These are phyloP conservation scores for Tenodera sinensis DNA, from an alignment of 2,888 invertebrate species.

Conservation along the genomic window DNA sequence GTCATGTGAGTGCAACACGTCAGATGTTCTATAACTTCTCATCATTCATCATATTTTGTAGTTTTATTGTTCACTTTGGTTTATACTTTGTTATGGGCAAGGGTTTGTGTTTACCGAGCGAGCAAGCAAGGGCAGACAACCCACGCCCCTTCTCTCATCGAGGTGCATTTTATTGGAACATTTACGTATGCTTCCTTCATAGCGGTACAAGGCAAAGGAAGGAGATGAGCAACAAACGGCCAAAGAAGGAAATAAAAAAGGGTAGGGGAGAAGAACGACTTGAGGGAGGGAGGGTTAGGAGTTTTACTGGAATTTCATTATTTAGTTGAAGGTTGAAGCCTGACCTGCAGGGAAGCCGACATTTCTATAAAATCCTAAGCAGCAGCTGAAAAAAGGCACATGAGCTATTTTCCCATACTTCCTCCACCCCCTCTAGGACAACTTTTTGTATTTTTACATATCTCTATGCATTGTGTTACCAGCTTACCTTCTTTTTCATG, in stretches of 20 bases:
- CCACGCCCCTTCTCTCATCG: too few species aligned
- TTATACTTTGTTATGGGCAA: too few species aligned
- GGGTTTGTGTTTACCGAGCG: not conserved
- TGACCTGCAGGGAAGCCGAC: not conserved
- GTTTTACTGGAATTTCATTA: constrained; percentile 12
- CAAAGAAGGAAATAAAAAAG: not conserved
- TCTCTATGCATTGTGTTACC: not conserved
- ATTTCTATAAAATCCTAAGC: not conserved
- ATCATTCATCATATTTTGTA: too few species aligned
- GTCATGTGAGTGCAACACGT: too few species aligned
- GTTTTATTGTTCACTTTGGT: too few species aligned
- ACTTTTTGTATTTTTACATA: not conserved
- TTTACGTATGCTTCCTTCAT: not conserved
- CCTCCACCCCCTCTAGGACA: not conserved
- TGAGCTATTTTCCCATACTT: not conserved
- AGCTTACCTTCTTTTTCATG: not conserved
- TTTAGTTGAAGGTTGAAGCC: constrained; percentile 6
- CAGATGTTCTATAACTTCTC: too few species aligned
- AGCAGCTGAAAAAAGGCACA: not conserved
- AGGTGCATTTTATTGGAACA: constrained; percentile 14
- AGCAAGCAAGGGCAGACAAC: too few species aligned
- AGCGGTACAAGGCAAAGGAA: not conserved
- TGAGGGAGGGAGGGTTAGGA: not conserved
- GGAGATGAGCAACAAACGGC: not conserved
- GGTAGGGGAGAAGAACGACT: not conserved